Percentiles rank a stretch among this genome's conserved stretches.
These are phyloP conservation scores for Ciconia boyciana DNA, from an alignment of 2,113 vertebrate genomes.

Conservation along the genomic window DNA sequence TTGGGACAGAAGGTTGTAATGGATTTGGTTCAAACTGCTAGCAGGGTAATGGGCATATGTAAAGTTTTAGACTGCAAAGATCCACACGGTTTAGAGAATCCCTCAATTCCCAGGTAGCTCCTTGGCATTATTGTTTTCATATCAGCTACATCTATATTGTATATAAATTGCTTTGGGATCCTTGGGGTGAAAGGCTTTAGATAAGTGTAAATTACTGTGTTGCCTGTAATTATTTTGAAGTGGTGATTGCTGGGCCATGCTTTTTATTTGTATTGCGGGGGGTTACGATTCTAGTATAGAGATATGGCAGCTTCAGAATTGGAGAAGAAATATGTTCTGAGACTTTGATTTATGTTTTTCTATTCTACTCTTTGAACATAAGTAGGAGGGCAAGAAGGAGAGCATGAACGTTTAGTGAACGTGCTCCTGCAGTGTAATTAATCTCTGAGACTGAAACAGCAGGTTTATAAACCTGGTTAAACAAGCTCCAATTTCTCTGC, in stretches of 20 bases:
- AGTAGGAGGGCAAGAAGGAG: constrained; percentile 53
- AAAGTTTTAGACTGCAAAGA: not conserved
- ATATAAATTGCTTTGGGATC: constrained; percentile 39
- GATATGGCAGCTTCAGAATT: constrained; percentile 11
- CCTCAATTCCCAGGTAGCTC: not conserved
- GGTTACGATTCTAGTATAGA: constrained; percentile 12
- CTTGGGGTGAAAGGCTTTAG: constrained; percentile 24
- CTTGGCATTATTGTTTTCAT: not conserved
- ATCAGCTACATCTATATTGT: constrained; percentile 15
- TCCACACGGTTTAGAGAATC: not conserved
- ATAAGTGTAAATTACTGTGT: constrained; percentile 49
- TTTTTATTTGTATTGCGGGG: constrained; percentile 7
- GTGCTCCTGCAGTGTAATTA: constrained; percentile 47
- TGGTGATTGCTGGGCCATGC: not conserved
- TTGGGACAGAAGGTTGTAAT: not conserved
- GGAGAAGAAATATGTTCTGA: constrained; percentile 29
- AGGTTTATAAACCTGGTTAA: constrained; percentile 44
- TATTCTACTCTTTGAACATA: constrained; percentile 47
- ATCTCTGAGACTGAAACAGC: constrained; percentile 50
- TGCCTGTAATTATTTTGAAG: constrained; percentile 52
- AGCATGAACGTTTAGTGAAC: constrained; percentile 37
- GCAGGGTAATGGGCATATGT: not conserved
- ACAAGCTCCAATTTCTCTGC: not conserved
- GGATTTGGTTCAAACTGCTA: not conserved
- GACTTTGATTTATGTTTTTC: constrained; percentile 67